Evolutionary conservation across 2,113 vertebrate species (phyloP).

Genomic region (Jaculus jaculus): DNA sequence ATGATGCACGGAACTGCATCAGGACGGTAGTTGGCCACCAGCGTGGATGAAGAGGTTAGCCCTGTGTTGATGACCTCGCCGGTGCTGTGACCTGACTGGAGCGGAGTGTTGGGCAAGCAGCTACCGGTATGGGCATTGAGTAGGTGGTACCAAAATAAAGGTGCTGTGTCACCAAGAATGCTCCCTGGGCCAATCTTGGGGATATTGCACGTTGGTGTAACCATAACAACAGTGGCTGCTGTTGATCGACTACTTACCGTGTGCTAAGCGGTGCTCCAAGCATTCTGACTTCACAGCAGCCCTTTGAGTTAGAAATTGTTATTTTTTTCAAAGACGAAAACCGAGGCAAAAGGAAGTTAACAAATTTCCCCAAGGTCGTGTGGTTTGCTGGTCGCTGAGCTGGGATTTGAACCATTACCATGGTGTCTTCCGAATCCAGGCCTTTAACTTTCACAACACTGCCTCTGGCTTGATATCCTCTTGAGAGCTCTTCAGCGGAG

Average conservation of each 20-base stretch:
- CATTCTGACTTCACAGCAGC: neutral
- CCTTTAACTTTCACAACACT: neutral
- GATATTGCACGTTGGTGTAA: neutral
- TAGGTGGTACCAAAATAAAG: neutral
- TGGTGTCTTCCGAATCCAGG: neutral
- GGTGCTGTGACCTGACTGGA: neutral
- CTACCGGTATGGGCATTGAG: neutral
- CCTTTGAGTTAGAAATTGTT: neutral
- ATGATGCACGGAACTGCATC: neutral
- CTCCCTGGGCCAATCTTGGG: neutral
- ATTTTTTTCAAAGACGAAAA: slow-evolving; percentile 6
- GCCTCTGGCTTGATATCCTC: neutral
- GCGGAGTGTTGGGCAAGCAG: neutral
- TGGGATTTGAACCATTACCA: neutral
- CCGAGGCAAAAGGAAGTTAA: neutral
- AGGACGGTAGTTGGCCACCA: neutral
- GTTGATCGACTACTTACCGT: neutral
- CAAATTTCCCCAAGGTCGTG: neutral
- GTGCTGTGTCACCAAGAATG: neutral
- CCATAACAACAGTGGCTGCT: neutral
- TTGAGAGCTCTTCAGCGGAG: neutral
- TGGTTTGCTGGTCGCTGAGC: slow-evolving; percentile 13
- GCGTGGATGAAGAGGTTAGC: neutral
- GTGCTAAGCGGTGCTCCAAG: neutral
- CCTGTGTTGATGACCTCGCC: neutral